These are phyloP conservation scores for Branchipolynoe longqiensis DNA, from an alignment of 2,888 invertebrate species.

Conservation along the genomic window DNA sequence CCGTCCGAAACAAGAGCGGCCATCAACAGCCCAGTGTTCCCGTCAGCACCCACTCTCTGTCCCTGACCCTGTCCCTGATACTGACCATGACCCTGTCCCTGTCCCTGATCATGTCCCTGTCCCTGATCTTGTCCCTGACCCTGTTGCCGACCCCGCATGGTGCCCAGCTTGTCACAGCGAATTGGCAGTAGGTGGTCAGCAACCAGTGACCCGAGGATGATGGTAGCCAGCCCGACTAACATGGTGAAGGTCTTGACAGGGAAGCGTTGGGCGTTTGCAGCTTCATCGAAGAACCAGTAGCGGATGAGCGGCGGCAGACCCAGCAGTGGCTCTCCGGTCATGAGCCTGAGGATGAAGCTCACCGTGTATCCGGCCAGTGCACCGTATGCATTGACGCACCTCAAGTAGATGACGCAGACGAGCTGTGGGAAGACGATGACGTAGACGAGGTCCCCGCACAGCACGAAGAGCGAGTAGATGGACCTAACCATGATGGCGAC, in stretches of 20 bases:
- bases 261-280: not conserved
- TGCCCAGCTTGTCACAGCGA: too few species aligned
- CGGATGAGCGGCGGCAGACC: not conserved
- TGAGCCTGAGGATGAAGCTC: constrained; percentile 48
- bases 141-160: too few species aligned
- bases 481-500: constrained; percentile 40
- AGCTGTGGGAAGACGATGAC: constrained; percentile 40
- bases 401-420: constrained; percentile 20
- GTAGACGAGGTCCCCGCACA: constrained; percentile 50
- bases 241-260: constrained; percentile 29
- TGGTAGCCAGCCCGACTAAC: constrained; percentile 1
- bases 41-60: too few species aligned
- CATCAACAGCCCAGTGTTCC: too few species aligned
- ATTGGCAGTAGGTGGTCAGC: too few species aligned
- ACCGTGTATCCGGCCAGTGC: constrained; percentile 14
- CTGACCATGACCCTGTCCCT: too few species aligned
- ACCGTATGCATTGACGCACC: constrained; percentile 17
- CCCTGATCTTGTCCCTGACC: too few species aligned
- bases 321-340: constrained; percentile 30
- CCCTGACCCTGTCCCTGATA: too few species aligned
- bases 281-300: constrained; percentile 30
- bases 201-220: constrained; percentile 10
- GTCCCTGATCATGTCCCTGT: too few species aligned
- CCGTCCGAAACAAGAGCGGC: too few species aligned
- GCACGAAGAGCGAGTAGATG: constrained; percentile 46